These are phyloP conservation scores for Gasterosteus aculeatus DNA, from an alignment of 2,113 vertebrate genomes.

Conservation along the genomic window DNA sequence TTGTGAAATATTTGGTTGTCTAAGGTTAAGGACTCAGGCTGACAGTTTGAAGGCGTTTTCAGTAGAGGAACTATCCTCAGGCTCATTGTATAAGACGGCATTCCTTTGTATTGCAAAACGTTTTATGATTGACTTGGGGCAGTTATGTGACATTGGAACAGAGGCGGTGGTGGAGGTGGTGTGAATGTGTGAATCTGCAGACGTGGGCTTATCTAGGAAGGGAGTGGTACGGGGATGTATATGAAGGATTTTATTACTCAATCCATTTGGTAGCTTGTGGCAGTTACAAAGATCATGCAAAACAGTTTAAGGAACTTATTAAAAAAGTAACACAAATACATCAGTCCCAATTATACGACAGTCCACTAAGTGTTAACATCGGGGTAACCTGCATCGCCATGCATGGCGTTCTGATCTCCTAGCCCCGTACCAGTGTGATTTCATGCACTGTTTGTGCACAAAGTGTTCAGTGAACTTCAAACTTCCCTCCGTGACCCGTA, in stretches of 20 bases:
- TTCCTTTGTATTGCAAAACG: conserved; percentile 54
- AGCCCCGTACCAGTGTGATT: conserved; percentile 48
- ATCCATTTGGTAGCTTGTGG: background rate
- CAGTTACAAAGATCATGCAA: background rate
- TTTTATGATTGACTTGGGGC: conserved; percentile 20
- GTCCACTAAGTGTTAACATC: conserved; percentile 4
- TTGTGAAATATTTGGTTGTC: background rate
- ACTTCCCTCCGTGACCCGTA: conserved; percentile 31
- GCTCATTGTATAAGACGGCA: conserved; percentile 10
- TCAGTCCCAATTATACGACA: background rate
- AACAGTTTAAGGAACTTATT: background rate
- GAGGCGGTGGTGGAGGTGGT: background rate
- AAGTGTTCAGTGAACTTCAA: conserved; percentile 61
- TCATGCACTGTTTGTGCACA: conserved; percentile 63
- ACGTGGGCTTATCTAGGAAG: background rate
- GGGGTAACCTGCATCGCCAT: conserved; percentile 42
- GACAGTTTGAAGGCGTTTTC: conserved; percentile 10
- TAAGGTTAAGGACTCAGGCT: background rate
- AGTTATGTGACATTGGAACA: conserved; percentile 18
- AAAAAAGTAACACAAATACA: background rate
- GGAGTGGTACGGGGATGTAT: background rate
- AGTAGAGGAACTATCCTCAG: background rate
- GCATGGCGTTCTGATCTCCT: conserved; percentile 19
- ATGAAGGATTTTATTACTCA: background rate
- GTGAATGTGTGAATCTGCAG: background rate